Evolutionary conservation across 2,113 vertebrate genomes (phyloP), one percentile per base, ranked within the genome.

Genomic region (Thamnaconus septentrionalis): DNA sequence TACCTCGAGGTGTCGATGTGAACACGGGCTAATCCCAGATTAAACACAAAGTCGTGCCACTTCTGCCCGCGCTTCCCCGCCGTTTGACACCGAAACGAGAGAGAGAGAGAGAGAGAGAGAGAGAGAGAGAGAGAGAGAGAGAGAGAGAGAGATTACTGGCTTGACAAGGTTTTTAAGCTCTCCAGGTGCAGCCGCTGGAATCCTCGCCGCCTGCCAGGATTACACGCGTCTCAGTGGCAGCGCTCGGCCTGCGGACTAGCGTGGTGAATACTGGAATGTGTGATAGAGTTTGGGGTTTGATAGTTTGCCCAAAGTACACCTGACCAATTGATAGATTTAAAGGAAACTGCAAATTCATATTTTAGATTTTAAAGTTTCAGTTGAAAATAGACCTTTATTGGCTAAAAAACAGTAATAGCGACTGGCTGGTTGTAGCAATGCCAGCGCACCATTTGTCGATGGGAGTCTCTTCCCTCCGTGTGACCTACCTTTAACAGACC

Each of bases 11-110:
- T 84, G 75, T 88, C 87, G 84, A 81, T 85, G 68, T 57, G 78
- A 88, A 85, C 83, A 88, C 3, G 76, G 40, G 71, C 74, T 88
- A 80, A 90, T 90, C 86, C 79, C n/a, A 82, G 85, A 83, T 90
- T 86, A 89, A 84, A 79, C 70, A 63, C 56, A 61, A 78, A 77
- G 85, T 83, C 80, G 77, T 73, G 64, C 75, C 75, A 82, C 78
- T 79, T 88, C 83, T 64, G 67, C 73, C 84, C 58, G 8, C 64
- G 71, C 75, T 83, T 67, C 71, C 69, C 55, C 73, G 11, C 69
- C 12, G 58, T 69, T 73, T 81, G 78, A 84, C 83, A 82, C 75
- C 1, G 6, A 31, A 59, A 59, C n/a, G 51, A 86, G 82, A 75
- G 82, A 75, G 70, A 31, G 18, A 31, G 18, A 31, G 18, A 31